Conservation (phyloP, 2,888 invertebrate species). For the Hipparchia sbordonii region DNA sequence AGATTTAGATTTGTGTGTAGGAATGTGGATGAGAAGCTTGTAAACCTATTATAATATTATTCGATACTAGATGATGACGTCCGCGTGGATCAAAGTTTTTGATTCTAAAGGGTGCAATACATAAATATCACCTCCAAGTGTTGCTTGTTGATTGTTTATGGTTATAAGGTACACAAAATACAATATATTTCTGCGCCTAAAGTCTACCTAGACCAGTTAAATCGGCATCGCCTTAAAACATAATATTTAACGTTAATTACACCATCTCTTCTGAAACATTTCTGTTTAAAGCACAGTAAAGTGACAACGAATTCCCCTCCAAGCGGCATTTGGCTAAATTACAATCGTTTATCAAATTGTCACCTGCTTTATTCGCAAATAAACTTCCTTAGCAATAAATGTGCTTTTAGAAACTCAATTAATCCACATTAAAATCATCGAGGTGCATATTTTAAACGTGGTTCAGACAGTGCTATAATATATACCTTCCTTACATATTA, state of each 20-base stretch:
- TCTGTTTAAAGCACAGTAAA: slow-evolving; percentile 44
- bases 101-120: too few relatives aligned
- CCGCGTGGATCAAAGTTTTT: too few relatives aligned
- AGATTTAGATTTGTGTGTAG: slow-evolving; percentile 53
- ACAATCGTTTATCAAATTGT: slow-evolving; percentile 46
- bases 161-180: too few relatives aligned
- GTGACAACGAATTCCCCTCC: slow-evolving; percentile 42
- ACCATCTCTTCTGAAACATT: slow-evolving; percentile 19
- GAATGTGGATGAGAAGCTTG: slow-evolving; percentile 23
- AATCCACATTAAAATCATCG: slow-evolving; percentile 42
- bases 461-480: too few relatives aligned
- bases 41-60: not conserved
- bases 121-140: not conserved
- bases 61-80: too few relatives aligned
- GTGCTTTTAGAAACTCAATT: slow-evolving; percentile 43
- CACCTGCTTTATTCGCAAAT: slow-evolving; percentile 46
- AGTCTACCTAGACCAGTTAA: too few relatives aligned
- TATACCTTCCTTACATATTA: too few relatives aligned
- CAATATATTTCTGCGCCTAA: too few relatives aligned
- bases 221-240: not conserved
- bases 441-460: slow-evolving; percentile 10
- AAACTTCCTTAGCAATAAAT: slow-evolving; percentile 39
- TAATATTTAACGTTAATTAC: slow-evolving; percentile 6
- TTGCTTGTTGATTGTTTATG: too few relatives aligned
- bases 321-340: slow-evolving; percentile 43